Percentiles rank a stretch among this genome's conserved stretches.
These are phyloP conservation scores for Caloenas nicobarica DNA, from an alignment of 2,113 vertebrate species.

Conservation along the genomic window DNA sequence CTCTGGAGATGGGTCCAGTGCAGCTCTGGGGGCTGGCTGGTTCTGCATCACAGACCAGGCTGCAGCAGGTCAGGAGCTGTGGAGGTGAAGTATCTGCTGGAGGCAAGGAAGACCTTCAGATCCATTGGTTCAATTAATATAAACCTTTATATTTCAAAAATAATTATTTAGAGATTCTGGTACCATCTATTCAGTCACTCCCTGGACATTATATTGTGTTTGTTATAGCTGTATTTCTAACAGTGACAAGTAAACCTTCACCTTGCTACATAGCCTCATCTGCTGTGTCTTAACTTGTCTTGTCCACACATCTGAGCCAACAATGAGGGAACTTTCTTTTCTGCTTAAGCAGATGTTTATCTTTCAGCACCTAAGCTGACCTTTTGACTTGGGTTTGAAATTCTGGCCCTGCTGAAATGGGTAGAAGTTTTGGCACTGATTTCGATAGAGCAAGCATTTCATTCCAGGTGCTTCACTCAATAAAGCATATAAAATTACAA, in stretches of 20 bases:
- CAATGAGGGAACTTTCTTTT: background rate
- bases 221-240: background rate
- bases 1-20: background rate
- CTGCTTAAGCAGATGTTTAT: conserved; percentile 17
- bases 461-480: conserved; percentile 50
- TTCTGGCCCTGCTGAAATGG: conserved; percentile 29
- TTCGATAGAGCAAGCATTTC: conserved; percentile 11
- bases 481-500: conserved; percentile 45
- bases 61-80: background rate
- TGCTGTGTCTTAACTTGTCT: conserved; percentile 14
- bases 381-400: conserved; percentile 56
- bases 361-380: conserved; percentile 44
- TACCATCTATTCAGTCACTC: background rate
- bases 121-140: background rate
- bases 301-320: background rate
- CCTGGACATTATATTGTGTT: background rate
- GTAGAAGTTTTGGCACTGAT: conserved; percentile 49
- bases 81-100: background rate
- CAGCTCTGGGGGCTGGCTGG: background rate
- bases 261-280: background rate
- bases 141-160: background rate
- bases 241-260: background rate
- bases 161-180: background rate
- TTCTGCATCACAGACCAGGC: background rate
- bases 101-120: background rate